Conservation (phyloP, 2,888 invertebrate species). For the Chymomyza fuscimana region DNA sequence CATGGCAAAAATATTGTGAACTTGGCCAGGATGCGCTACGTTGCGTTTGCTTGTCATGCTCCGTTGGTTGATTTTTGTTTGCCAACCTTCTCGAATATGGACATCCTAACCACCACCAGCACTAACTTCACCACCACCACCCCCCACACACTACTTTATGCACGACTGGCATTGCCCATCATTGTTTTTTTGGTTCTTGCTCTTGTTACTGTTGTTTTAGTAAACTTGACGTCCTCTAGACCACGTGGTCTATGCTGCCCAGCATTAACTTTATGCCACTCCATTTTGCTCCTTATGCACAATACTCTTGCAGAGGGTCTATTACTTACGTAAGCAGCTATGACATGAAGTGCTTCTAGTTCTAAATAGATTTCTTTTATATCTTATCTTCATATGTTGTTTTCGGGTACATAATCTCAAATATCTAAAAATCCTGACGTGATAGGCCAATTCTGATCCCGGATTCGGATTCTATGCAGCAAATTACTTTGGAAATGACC, state of each 20-base stretch:
- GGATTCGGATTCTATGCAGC: no score
- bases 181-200: constrained; percentile 38
- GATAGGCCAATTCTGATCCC: no score
- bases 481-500: no score
- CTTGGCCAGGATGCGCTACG: constrained; percentile 67
- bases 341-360: no score
- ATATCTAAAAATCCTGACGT: no score
- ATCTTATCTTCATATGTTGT: no score
- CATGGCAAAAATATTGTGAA: constrained; percentile 3
- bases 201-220: constrained; percentile 17
- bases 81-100: background rate
- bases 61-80: constrained; percentile 69
- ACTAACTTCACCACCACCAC: background rate
- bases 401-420: no score
- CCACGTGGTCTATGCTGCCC: constrained; percentile 22
- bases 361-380: no score
- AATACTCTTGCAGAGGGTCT: background rate
- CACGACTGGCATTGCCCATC: constrained; percentile 50
- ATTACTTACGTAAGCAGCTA: no score
- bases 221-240: constrained; percentile 36
- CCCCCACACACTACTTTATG: constrained; percentile 53
- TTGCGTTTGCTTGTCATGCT: constrained; percentile 73
- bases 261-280: constrained; percentile 47
- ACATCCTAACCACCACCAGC: background rate
- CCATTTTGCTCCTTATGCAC: constrained; percentile 30